Conservation (phyloP, 2,888 invertebrate species). For the Eilema sororculum region DNA sequence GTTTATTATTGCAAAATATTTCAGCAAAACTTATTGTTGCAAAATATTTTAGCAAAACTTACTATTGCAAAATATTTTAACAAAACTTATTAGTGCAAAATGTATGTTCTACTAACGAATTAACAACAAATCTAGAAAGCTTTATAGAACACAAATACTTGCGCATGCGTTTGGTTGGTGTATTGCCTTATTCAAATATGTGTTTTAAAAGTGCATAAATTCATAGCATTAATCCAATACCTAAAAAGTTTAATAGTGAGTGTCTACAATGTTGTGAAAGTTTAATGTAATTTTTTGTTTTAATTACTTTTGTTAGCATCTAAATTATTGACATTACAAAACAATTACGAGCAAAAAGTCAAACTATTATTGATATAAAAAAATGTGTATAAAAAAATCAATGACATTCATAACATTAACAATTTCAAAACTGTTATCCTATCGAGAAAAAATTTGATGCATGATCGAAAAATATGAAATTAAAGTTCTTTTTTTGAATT, state of each 20-base stretch:
- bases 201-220: neutral
- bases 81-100: neutral
- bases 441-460: neutral
- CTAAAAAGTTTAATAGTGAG: neutral
- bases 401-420: conserved; percentile 1
- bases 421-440: neutral
- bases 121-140: conserved; percentile 1
- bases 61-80: neutral
- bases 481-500: neutral
- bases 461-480: neutral
- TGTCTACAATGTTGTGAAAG: neutral
- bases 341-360: neutral
- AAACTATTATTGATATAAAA: neutral
- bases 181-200: conserved; percentile 7
- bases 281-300: neutral
- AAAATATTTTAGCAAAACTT: neutral
- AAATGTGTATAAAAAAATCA: neutral
- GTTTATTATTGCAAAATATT: neutral
- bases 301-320: neutral
- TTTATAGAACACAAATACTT: conserved; percentile 8
- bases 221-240: neutral
- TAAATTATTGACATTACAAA: neutral
- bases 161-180: conserved; percentile 6
- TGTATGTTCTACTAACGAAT: neutral
- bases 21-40: no score